A percentile compares a stretch with the other conserved stretches of the same genome.
These are phyloP conservation scores for Aulostomus chinensis DNA, from an alignment of 2,797 vertebrate species.

Conservation along the genomic window DNA sequence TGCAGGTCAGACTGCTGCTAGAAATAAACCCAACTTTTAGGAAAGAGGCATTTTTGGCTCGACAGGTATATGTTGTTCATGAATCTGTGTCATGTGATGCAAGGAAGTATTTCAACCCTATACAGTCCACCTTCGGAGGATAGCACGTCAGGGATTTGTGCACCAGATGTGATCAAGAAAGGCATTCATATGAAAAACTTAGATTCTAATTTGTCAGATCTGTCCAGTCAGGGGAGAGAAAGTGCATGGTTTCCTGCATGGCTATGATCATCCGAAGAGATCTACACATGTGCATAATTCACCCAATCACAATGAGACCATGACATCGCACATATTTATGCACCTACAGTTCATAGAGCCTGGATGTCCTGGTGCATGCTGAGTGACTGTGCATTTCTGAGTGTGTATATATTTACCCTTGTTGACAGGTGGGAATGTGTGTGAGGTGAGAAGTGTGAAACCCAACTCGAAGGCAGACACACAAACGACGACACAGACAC, in stretches of 20 bases:
- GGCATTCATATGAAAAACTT: too few species aligned
- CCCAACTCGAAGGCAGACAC: constrained; percentile 64
- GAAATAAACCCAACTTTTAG: constrained; percentile 11
- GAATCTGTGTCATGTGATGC: too few species aligned
- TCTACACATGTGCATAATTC: not conserved
- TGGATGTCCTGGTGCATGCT: constrained; percentile 18
- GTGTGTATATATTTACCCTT: constrained; percentile 81
- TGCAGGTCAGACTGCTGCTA: constrained; percentile 5
- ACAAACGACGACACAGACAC: constrained; percentile 38
- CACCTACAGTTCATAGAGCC: constrained; percentile 6
- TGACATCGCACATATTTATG: constrained; percentile 8
- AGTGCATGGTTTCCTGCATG: too few species aligned
- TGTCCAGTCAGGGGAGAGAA: too few species aligned
- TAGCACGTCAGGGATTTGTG: too few species aligned
- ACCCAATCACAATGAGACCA: not conserved
- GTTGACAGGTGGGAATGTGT: constrained; percentile 85
- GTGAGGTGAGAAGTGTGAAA: constrained; percentile 81
- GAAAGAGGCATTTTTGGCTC: not conserved
- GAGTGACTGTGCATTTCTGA: constrained; percentile 56
- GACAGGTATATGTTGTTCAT: too few species aligned
- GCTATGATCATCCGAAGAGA: too few species aligned
- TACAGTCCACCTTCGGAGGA: not conserved
- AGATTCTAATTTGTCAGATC: too few species aligned
- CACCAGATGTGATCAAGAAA: too few species aligned
- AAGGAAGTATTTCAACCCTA: not conserved